Conservation (phyloP, 2,113 vertebrate species). For the Serinus canaria region DNA sequence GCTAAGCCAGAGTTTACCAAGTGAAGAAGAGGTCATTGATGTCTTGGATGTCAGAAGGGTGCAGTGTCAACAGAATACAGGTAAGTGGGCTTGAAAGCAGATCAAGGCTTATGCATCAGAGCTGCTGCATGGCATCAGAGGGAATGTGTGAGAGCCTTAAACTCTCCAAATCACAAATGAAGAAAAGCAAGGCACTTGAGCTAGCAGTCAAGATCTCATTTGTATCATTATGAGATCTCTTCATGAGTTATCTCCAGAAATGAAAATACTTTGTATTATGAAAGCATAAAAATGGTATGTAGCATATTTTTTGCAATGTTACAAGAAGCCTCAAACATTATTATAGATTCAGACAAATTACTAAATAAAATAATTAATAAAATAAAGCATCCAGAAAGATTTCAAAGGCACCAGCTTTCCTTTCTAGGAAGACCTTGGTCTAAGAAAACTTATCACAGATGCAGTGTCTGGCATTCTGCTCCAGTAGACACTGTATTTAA, state of each 20-base stretch:
- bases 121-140: background rate
- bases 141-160: background rate
- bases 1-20: background rate
- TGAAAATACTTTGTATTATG: background rate
- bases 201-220: background rate
- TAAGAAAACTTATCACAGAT: background rate
- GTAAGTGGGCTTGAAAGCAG: background rate
- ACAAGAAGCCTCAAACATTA: background rate
- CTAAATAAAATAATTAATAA: background rate
- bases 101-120: background rate
- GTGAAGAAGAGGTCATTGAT: background rate
- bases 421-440: background rate
- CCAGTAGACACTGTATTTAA: background rate
- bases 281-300: background rate
- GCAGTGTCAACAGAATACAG: background rate
- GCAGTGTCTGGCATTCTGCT: background rate
- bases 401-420: background rate
- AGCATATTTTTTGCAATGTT: background rate
- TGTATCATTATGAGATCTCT: background rate
- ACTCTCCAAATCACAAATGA: background rate
- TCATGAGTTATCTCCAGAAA: background rate
- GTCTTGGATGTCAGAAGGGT: background rate
- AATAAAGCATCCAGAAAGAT: background rate
- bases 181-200: background rate
- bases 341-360: background rate